Base-by-base conservation (phyloP, 1,140 invertebrate genomes). In the Hirudo medicinalis region DNA sequence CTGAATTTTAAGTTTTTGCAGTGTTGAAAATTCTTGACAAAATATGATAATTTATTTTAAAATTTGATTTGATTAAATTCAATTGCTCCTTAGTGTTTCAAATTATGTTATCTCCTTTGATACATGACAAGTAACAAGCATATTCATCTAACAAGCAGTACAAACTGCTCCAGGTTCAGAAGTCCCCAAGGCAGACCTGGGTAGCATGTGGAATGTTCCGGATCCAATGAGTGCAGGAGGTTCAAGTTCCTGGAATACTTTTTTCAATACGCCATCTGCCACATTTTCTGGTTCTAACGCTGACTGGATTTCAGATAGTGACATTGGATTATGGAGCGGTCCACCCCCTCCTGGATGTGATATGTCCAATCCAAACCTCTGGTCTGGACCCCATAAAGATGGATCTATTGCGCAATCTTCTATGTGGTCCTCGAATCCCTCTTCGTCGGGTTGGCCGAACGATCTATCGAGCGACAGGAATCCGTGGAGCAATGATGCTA, bases 281-380 rank as follows among this genome's bases (percentile, higher is more conserved):
- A 13, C 69, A 70, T 25, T 49, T 20, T 25, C 53, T 25, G 22
- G 36, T 49, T 27, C n/a, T 22, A 70, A 25, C 13, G 25, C 43
- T 54, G 69, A 70, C 20, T 70, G 69, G 69, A 53, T 49, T 49
- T 49, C 69, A 25, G 69, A 70, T 54, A 54, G 67, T 15, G 67
- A 70, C 29, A 54, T 54, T 49, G 53, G 69, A 22, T 27, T 54
- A 17, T 70, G 69, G 69, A 70, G 53, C 29, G 69, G 69, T 22
- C 40, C 69, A 8, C 53, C 69, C 8, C 69, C 40, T n/a, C 22
- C 69, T 6, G 69, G 49, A 22, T 49, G 69, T 19, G 49, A 49
- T 20, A 25, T 63, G 57, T 25, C 57, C 29, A 70, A 70, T 53
- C 69, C 69, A 3, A 70, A 70, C 25, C n/a, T 70, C 36, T 70